phyloP scores from a whole-genome alignment of 1,140 invertebrate genomes.

The Listronotus bonariensis region DNA sequence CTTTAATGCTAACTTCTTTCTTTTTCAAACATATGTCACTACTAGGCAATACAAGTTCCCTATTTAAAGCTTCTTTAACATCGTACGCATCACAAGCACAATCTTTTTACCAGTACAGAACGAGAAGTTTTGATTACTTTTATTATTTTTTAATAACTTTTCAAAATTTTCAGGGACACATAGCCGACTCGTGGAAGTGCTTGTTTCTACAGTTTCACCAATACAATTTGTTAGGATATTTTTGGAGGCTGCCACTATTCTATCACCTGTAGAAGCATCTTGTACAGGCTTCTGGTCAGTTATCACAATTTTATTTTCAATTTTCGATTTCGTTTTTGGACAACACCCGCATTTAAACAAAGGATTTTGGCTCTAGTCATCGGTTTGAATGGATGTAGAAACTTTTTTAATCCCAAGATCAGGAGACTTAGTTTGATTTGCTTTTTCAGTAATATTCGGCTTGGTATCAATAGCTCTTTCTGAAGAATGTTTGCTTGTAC shows the following conservation, averaged over 20 bases:
- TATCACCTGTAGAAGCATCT: conserved; percentile 8
- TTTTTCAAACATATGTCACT: conserved; percentile 4
- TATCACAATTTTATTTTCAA: not conserved
- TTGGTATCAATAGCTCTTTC: too few species aligned
- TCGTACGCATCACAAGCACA: conserved; percentile 15
- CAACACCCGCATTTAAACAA: conserved; percentile 7
- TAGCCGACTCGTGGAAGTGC: not conserved
- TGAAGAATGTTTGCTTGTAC: too few species aligned
- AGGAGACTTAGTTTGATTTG: too few species aligned
- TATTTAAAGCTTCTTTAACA: conserved; percentile 2
- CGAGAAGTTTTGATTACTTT: not conserved
- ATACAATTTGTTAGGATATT: conserved; percentile 4
- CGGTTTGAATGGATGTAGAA: conserved; percentile 5
- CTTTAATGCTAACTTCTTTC: not conserved
- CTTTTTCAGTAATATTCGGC: too few species aligned
- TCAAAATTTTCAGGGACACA: conserved; percentile 18
- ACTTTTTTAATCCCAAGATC: too few species aligned
- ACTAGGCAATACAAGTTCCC: conserved; percentile 7
- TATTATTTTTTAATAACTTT: not conserved
- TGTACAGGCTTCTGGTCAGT: not conserved
- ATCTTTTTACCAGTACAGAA: conserved; percentile 1
- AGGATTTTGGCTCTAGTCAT: not conserved
- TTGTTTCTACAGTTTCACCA: conserved; percentile 3
- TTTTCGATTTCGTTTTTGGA: not conserved
- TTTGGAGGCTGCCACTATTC: not conserved